Evolutionary conservation across 1,140 invertebrate genomes (phyloP).

Genomic region (Procambarus clarkii): DNA sequence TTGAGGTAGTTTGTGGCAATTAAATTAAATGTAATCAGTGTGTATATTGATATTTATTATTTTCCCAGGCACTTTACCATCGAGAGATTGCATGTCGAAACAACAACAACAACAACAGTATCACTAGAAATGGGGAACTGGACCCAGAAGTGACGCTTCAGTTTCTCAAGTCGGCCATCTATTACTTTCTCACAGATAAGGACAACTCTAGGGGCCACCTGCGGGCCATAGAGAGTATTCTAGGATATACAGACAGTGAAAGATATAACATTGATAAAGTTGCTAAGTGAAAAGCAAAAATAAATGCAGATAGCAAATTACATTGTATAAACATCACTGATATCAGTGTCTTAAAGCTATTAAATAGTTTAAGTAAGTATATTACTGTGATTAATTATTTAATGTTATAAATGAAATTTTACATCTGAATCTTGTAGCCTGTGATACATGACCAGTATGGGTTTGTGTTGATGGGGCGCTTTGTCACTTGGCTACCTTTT

Average conservation of each 20-base stretch:
- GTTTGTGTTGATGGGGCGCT: not conserved
- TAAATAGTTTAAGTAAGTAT: not conserved
- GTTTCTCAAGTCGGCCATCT: slow-evolving; percentile 92
- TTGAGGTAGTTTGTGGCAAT: no score
- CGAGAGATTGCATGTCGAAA: slow-evolving; percentile 45
- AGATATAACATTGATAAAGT: slow-evolving; percentile 64
- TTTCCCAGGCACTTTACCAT: slow-evolving; percentile 57
- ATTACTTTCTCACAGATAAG: slow-evolving; percentile 91
- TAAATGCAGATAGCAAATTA: not conserved
- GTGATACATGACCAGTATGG: not conserved
- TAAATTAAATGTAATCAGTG: no score
- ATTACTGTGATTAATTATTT: not conserved
- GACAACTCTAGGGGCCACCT: slow-evolving; percentile 89
- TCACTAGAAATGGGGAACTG: slow-evolving; percentile 75
- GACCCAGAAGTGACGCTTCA: slow-evolving; percentile 91
- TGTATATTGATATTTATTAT: no score
- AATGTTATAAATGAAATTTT: not conserved
- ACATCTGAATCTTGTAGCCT: not conserved
- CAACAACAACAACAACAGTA: slow-evolving; percentile 19
- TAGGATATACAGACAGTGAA: slow-evolving; percentile 77
- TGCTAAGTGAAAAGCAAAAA: slow-evolving; percentile 19
- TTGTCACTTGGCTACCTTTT: not conserved
- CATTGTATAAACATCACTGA: not conserved
- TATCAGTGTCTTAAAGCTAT: not conserved
- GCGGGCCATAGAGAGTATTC: slow-evolving; percentile 89